Percentiles rank a stretch among this genome's conserved stretches.
phyloP scores from a whole-genome alignment of 2,113 vertebrate genomes.

The Petaurus breviceps region DNA sequence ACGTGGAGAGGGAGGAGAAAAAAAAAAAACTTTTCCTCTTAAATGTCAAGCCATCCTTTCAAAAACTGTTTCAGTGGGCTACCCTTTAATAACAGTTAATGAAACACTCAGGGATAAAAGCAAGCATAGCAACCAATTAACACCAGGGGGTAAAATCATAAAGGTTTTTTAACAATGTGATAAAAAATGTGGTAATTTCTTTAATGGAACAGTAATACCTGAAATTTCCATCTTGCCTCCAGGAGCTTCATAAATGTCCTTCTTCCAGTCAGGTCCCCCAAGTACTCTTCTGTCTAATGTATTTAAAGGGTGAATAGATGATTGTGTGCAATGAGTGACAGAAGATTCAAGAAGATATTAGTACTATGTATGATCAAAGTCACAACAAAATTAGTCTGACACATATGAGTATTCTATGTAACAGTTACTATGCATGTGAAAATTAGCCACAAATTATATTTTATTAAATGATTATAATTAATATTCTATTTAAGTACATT shows the following conservation, averaged over 20 bases:
- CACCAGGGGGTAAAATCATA: neutral
- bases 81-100: slow-evolving; percentile 40
- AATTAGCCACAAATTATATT: neutral
- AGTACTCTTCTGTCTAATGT: slow-evolving; percentile 53
- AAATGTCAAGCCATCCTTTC: slow-evolving; percentile 19
- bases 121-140: slow-evolving; percentile 21
- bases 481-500: neutral
- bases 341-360: neutral
- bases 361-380: neutral
- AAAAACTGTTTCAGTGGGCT: slow-evolving; percentile 16
- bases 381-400: neutral
- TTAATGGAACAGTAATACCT: neutral
- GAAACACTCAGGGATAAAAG: slow-evolving; percentile 24
- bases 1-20: neutral
- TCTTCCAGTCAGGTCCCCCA: slow-evolving; percentile 12
- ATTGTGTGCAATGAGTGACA: neutral
- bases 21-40: neutral
- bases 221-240: neutral
- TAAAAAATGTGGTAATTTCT: neutral
- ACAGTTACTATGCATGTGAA: neutral
- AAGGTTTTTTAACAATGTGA: neutral
- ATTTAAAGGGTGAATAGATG: slow-evolving; percentile 32
- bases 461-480: neutral
- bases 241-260: neutral
- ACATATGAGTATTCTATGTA: neutral